These are phyloP conservation scores for Knipowitschia caucasica DNA, from an alignment of 2,797 vertebrate genomes.

Conservation along the genomic window DNA sequence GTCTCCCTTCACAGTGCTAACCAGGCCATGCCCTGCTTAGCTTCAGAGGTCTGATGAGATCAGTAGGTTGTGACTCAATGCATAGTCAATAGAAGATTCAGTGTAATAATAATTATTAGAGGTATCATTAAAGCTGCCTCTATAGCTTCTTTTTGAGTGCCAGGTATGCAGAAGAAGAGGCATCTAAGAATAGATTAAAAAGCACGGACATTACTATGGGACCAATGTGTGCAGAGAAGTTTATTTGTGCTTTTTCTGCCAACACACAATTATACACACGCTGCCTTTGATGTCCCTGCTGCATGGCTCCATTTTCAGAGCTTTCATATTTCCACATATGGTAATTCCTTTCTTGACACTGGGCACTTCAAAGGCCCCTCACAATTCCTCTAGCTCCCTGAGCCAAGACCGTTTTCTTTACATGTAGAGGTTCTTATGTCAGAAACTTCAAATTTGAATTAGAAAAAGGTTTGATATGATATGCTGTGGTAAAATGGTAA, in stretches of 20 bases:
- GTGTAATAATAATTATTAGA: too few species aligned
- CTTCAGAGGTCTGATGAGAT: too few species aligned
- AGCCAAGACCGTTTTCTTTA: constrained; percentile 41
- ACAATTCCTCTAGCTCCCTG: constrained; percentile 25
- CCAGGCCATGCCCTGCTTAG: too few species aligned
- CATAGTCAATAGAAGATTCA: too few species aligned
- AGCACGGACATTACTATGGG: constrained; percentile 53
- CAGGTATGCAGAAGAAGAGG: constrained; percentile 50
- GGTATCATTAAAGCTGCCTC: neutral
- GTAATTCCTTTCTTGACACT: constrained; percentile 54
- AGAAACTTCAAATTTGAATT: constrained; percentile 10
- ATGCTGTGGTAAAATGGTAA: too few species aligned
- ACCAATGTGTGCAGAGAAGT: constrained; percentile 55
- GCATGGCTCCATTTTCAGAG: constrained; percentile 37
- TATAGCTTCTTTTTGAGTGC: constrained; percentile 8
- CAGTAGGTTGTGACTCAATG: too few species aligned
- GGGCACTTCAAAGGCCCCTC: constrained; percentile 60
- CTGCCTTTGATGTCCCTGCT: constrained; percentile 52
- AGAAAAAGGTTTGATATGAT: too few species aligned
- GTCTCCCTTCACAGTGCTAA: too few species aligned
- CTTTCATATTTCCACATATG: constrained; percentile 65
- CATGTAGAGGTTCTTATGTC: too few species aligned
- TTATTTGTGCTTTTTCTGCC: constrained; percentile 40
- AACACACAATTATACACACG: constrained; percentile 21
- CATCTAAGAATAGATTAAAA: constrained; percentile 71